A percentile compares a stretch with the other conserved stretches of the same genome.
These are phyloP conservation scores for Metalampra italica DNA, from an alignment of 2,888 invertebrate species.

Conservation along the genomic window DNA sequence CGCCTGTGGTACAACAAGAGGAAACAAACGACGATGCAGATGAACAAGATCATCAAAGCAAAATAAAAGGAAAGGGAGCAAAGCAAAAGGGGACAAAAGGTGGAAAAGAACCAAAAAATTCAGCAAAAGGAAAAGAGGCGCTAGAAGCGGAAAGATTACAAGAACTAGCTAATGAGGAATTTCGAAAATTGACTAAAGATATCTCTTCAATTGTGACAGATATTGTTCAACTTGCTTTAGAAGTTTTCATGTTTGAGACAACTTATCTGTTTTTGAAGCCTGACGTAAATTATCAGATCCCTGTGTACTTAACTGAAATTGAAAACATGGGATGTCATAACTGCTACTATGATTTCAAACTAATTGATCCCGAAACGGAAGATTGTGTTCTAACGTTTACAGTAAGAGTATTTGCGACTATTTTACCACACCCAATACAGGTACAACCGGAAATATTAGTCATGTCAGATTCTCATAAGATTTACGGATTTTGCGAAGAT, in stretches of 20 bases:
- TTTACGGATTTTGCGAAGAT: constrained; percentile 26
- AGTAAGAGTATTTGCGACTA: constrained; percentile 4
- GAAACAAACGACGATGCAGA: background rate
- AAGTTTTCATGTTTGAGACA: constrained; percentile 28
- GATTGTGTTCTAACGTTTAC: background rate
- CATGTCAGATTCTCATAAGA: constrained; percentile 24
- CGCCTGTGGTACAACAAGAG: background rate
- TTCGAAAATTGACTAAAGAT: background rate
- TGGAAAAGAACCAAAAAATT: background rate
- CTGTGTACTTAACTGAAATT: constrained; percentile 29
- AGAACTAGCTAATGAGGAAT: background rate
- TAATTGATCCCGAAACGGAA: constrained; percentile 1
- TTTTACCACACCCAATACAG: constrained; percentile 5
- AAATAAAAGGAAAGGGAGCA: background rate
- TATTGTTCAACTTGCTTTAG: constrained; percentile 21
- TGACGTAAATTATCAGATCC: constrained; percentile 17
- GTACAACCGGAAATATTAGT: constrained; percentile 22
- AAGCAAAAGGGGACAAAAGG: background rate
- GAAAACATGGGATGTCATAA: constrained; percentile 16
- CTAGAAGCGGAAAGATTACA: background rate
- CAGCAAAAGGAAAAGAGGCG: background rate
- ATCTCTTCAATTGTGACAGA: constrained; percentile 19
- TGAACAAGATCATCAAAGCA: background rate
- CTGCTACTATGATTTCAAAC: constrained; percentile 6
- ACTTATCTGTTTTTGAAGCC: constrained; percentile 23